Conservation (phyloP, 2,888 invertebrate genomes). For the Drosophila suboccidentalis region DNA sequence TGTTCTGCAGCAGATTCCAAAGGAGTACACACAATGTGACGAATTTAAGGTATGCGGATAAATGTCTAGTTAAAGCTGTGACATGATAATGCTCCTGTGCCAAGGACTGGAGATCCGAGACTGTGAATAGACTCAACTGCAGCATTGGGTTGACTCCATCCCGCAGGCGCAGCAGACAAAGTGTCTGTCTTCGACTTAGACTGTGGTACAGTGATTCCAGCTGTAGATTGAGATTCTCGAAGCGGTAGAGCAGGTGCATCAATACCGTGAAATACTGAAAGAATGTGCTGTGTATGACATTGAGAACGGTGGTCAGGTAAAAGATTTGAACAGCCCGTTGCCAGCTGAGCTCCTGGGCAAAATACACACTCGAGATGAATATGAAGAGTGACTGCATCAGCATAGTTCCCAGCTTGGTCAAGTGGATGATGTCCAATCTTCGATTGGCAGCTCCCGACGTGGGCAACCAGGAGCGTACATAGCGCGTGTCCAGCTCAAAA, state of each 20-base stretch:
- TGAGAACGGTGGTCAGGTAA: constrained; percentile 14
- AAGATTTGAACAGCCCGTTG: background rate
- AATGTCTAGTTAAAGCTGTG: constrained; percentile 9
- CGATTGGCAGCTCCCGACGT: background rate
- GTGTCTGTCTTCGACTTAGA: background rate
- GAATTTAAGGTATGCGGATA: constrained; percentile 8
- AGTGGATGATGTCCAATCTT: constrained; percentile 9
- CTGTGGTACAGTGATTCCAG: constrained; percentile 25
- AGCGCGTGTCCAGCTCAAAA: constrained; percentile 18
- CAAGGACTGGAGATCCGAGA: constrained; percentile 14
- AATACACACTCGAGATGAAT: constrained; percentile 6
- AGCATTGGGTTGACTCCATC: background rate
- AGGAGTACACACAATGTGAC: constrained; percentile 12
- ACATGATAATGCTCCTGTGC: constrained; percentile 20
- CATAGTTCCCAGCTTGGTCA: constrained; percentile 7
- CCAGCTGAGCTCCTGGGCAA: constrained; percentile 1
- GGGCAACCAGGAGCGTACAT: constrained; percentile 1
- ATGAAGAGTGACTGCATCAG: constrained; percentile 13
- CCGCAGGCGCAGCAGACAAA: constrained; percentile 5
- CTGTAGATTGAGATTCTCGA: constrained; percentile 25
- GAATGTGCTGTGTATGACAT: constrained; percentile 28
- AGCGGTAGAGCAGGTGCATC: constrained; percentile 23
- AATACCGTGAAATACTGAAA: constrained; percentile 29
- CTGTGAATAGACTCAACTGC: constrained; percentile 8
- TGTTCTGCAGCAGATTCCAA: constrained; percentile 25